A percentile compares a stretch with the other conserved stretches of the same genome.
Evolutionary conservation across 1,140 invertebrate genomes (phyloP).

Genomic region (Drosophila triauraria): DNA sequence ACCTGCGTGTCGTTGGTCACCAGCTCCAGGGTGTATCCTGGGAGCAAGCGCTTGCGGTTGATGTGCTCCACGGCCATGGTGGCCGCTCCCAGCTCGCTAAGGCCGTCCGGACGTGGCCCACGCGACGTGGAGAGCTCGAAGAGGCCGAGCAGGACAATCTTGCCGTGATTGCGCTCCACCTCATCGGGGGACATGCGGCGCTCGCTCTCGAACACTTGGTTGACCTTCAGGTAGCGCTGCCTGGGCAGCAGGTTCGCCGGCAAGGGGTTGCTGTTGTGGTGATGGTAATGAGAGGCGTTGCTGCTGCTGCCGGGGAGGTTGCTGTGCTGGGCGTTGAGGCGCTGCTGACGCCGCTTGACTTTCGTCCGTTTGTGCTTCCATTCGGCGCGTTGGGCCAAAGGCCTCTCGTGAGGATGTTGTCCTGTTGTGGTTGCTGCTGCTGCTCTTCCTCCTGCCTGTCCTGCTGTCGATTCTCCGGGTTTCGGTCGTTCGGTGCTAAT

Average conservation of each 20-base stretch:
- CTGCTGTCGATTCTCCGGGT: neutral
- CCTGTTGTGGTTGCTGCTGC: slow-evolving; percentile 2
- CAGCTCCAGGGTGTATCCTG: slow-evolving; percentile 90
- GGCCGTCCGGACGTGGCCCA: slow-evolving; percentile 88
- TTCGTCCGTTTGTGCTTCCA: slow-evolving; percentile 69
- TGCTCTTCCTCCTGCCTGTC: neutral
- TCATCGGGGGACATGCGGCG: slow-evolving; percentile 72
- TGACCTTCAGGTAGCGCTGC: slow-evolving; percentile 78
- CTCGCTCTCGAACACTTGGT: slow-evolving; percentile 79
- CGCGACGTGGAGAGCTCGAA: slow-evolving; percentile 90
- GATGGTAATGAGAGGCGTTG: slow-evolving; percentile 30
- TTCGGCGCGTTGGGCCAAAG: slow-evolving; percentile 21
- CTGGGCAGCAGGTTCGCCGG: slow-evolving; percentile 32
- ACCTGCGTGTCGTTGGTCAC: slow-evolving; percentile 94
- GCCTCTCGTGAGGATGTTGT: slow-evolving; percentile 23
- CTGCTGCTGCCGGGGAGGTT: slow-evolving; percentile 62
- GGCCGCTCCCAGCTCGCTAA: slow-evolving; percentile 91
- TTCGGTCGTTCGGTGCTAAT: slow-evolving; percentile 31
- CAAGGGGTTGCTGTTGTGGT: slow-evolving; percentile 10
- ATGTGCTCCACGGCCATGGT: slow-evolving; percentile 90
- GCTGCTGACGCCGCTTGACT: slow-evolving; percentile 74
- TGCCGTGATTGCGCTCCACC: slow-evolving; percentile 75
- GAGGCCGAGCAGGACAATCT: slow-evolving; percentile 89
- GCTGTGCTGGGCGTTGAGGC: slow-evolving; percentile 66
- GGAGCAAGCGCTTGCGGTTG: slow-evolving; percentile 89